phyloP scores from a whole-genome alignment of 1,140 invertebrate species.

The Pachypsylla venusta region DNA sequence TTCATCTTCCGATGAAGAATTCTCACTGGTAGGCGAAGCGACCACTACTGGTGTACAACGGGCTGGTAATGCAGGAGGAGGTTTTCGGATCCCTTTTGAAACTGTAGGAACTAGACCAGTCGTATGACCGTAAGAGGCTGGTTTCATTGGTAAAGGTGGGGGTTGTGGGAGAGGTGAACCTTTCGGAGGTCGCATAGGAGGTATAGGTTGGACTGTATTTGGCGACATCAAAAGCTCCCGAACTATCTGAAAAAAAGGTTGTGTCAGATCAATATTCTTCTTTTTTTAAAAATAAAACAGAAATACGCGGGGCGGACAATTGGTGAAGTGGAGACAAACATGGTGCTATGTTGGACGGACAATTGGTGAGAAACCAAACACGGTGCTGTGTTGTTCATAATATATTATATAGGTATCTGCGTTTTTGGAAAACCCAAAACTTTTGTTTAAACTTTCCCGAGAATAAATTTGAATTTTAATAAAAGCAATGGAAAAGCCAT shows the following conservation, averaged over 20 bases:
- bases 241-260: conserved; percentile 28
- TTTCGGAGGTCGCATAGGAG: conserved; percentile 20
- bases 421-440: no score
- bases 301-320: no score
- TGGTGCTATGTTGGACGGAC: no score
- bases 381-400: no score
- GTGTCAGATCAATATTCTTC: conserved; percentile 1
- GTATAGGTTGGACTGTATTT: conserved; percentile 10
- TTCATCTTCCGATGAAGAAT: conserved; percentile 18
- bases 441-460: no score
- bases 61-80: conserved; percentile 14
- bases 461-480: no score
- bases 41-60: conserved; percentile 21
- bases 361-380: no score
- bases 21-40: conserved; percentile 22
- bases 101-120: conserved; percentile 11
- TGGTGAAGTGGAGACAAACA: no score
- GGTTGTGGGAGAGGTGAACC: conserved; percentile 18
- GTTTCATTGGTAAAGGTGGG: conserved; percentile 21
- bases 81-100: conserved; percentile 16
- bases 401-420: no score
- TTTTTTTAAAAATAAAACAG: conserved; percentile 11
- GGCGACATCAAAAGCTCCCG: conserved; percentile 24
- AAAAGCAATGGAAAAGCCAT: no score
- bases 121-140: conserved; percentile 15